Evolutionary conservation across 2,797 vertebrate species (phyloP), one percentile per base, ranked within the genome.

Genomic region (Podargus strigoides): DNA sequence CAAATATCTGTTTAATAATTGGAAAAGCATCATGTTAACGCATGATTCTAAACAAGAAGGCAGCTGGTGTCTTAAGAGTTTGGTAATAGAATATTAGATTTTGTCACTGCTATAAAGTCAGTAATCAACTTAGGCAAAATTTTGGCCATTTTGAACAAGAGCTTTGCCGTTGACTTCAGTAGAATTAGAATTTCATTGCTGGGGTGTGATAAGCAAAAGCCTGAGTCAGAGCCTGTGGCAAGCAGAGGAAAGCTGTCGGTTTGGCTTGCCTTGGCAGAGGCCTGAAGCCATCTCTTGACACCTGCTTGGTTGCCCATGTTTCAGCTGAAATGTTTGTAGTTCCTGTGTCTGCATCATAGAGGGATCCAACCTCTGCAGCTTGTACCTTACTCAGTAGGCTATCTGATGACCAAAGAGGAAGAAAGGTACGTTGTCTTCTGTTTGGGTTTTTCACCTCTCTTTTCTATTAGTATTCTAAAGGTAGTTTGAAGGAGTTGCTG

Each of bases 1-100:
- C 16, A 96, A 91, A 73, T 89, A 91, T 88, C 55, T 81, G 32
- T 76, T 90, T 87, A 92, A 80, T 90, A 90, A 52, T 72, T 91
- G 46, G 59, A 64, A 90, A 94, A 95, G 83, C 28, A 8, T 81
- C 55, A 78, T 32, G 28, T 70, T 53, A 88, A 74, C 7, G 3
- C 0, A 0, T 68, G 47, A 85, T 69, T 55, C 67, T 86, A 63
- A 91, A 69, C 58, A 82, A 70, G 52, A 94, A 92, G n/a, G 63
- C 66, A 79, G 37, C 59, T 89, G 62, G 26, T 93, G 50, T 78
- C 76, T 79, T 75, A 42, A 50, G 85, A 74, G 23, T 81, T 93
- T 91, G 67, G 47, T 88, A 94, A 77, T 23, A 56, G 39, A 37
- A 73, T 87, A 91, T 90, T 63, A 56, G 47, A 95, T 94, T 94